A percentile compares a stretch with the other conserved stretches of the same genome.
Conservation (phyloP, 2,113 vertebrate species). For the Garra rufa region DNA sequence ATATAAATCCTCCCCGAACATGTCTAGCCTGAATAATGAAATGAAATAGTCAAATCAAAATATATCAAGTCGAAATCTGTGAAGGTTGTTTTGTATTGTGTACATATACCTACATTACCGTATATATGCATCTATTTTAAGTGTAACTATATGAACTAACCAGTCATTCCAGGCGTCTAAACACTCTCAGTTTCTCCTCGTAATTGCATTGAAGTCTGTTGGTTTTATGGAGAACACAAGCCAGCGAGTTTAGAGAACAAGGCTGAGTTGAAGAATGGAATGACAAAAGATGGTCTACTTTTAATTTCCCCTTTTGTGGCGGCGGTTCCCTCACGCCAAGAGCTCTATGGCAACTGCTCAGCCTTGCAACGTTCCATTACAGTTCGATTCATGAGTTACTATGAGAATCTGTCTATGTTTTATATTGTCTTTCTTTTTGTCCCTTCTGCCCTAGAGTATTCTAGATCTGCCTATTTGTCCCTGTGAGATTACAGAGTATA, state of each 20-base stretch:
- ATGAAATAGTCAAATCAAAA: neutral
- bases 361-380: slow-evolving; percentile 32
- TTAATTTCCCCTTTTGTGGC: slow-evolving; percentile 51
- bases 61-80: slow-evolving; percentile 41
- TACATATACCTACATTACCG: slow-evolving; percentile 54
- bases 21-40: neutral
- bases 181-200: neutral
- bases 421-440: slow-evolving; percentile 3
- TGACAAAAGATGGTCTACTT: slow-evolving; percentile 54
- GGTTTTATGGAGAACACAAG: slow-evolving; percentile 37
- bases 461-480: slow-evolving; percentile 47
- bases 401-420: slow-evolving; percentile 14
- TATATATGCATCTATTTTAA: slow-evolving; percentile 47
- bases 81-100: slow-evolving; percentile 62
- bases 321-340: neutral
- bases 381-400: neutral
- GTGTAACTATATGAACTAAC: slow-evolving; percentile 55
- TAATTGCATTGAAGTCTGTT: slow-evolving; percentile 43
- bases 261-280: slow-evolving; percentile 2
- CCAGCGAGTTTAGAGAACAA: slow-evolving; percentile 27
- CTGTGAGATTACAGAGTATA: slow-evolving; percentile 62
- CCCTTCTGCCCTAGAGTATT: slow-evolving; percentile 30
- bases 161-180: slow-evolving; percentile 57
- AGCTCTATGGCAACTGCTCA: slow-evolving; percentile 50
- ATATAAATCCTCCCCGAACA: neutral